Evolutionary conservation across 2,113 vertebrate genomes (phyloP).

Genomic region (Rhynchopsitta pachyrhyncha): DNA sequence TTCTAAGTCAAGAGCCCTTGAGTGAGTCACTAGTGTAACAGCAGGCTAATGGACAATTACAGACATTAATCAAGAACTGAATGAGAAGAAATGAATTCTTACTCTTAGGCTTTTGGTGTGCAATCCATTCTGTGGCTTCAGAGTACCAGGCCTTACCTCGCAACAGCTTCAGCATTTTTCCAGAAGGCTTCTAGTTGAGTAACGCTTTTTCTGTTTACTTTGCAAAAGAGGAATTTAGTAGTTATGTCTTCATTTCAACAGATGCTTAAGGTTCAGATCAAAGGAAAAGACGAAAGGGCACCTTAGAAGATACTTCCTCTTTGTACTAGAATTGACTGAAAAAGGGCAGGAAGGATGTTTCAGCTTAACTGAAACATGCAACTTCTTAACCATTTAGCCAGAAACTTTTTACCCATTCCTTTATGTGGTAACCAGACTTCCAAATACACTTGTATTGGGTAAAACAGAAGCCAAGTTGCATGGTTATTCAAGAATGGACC

Average conservation of each 20-base stretch:
- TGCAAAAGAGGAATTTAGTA: neutral
- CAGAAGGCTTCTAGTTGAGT: neutral
- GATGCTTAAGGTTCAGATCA: neutral
- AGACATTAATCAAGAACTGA: neutral
- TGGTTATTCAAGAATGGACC: neutral
- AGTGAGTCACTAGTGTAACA: neutral
- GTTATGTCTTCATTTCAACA: neutral
- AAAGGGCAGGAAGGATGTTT: neutral
- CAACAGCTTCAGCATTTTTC: neutral
- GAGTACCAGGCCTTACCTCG: neutral
- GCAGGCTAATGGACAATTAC: neutral
- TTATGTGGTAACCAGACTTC: neutral
- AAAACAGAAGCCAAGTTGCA: neutral
- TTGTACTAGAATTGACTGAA: neutral
- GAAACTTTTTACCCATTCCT: neutral
- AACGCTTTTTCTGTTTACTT: slow-evolving; percentile 9
- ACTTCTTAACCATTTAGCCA: neutral
- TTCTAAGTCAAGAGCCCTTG: slow-evolving; percentile 29
- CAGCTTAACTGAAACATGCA: neutral
- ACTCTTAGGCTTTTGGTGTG: neutral
- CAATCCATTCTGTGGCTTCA: neutral
- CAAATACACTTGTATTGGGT: neutral
- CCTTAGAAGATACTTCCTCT: neutral
- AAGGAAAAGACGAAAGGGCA: neutral
- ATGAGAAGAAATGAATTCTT: neutral